Evolutionary conservation across 2,113 vertebrate genomes (phyloP).

Genomic region (Apus apus): DNA sequence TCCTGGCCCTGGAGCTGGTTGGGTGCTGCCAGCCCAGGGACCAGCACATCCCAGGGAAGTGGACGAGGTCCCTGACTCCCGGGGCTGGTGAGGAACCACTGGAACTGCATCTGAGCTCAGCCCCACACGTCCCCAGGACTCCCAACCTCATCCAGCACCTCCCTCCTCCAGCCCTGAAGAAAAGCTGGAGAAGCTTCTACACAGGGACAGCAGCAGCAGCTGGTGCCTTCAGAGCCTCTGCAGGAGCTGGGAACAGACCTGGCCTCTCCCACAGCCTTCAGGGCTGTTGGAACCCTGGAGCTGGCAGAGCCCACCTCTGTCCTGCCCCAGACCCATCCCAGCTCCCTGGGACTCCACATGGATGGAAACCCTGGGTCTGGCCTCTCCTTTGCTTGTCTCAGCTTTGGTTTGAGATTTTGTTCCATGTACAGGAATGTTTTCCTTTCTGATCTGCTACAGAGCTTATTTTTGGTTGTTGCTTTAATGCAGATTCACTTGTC

Average conservation of each 20-base stretch:
- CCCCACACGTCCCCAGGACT: neutral
- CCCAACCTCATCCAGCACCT: neutral
- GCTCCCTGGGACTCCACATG: fast-evolving
- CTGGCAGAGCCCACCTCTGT: fast-evolving
- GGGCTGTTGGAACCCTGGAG: neutral
- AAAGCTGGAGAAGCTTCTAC: neutral
- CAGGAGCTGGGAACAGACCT: neutral
- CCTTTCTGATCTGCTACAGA: neutral
- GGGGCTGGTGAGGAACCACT: neutral
- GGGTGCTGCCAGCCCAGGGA: neutral
- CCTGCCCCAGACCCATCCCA: neutral
- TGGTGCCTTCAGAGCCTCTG: fast-evolving
- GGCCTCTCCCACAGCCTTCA: fast-evolving
- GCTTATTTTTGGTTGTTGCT: neutral
- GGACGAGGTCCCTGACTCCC: fast-evolving
- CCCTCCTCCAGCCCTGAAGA: neutral
- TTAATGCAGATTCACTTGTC: neutral
- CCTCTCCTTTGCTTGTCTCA: neutral
- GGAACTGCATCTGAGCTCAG: neutral
- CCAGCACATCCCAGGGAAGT: fast-evolving
- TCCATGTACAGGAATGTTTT: neutral
- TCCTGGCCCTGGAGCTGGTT: fast-evolving
- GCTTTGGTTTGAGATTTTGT: neutral
- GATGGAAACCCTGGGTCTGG: neutral
- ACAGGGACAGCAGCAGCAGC: neutral